Evolutionary conservation across 2,797 vertebrate species (phyloP).

Genomic region (Mionectes olivaceus): DNA sequence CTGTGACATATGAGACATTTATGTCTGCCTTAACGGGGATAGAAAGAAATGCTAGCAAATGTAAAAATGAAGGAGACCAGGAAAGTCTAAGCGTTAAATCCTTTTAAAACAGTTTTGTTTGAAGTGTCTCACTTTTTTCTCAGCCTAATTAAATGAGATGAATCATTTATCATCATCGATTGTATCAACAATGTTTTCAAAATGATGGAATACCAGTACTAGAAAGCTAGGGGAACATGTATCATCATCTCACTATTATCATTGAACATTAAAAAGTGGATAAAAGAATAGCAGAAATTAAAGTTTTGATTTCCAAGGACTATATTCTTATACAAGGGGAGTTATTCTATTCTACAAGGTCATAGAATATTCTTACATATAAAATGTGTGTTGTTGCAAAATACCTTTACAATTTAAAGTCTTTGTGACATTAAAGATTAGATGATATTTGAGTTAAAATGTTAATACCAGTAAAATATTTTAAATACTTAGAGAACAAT

Average conservation of each 20-base stretch:
- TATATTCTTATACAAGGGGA: background rate
- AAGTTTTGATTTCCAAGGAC: background rate
- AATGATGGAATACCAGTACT: conserved; percentile 56
- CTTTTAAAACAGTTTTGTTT: background rate
- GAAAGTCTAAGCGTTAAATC: background rate
- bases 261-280: background rate
- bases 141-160: conserved; percentile 52
- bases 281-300: conserved; percentile 3
- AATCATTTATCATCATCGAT: conserved; percentile 69
- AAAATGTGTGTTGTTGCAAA: background rate
- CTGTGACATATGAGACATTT: background rate
- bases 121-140: conserved; percentile 12
- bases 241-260: conserved; percentile 42
- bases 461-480: background rate
- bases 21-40: background rate
- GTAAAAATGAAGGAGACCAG: background rate
- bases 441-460: background rate
- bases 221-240: conserved; percentile 22
- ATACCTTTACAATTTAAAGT: background rate
- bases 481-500: background rate
- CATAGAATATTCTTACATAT: background rate
- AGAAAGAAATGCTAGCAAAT: background rate
- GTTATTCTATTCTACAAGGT: background rate
- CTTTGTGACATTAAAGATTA: background rate
- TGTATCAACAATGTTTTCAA: conserved; percentile 53